Conservation (phyloP, 2,113 vertebrate species). For the Carassius gibelio region DNA sequence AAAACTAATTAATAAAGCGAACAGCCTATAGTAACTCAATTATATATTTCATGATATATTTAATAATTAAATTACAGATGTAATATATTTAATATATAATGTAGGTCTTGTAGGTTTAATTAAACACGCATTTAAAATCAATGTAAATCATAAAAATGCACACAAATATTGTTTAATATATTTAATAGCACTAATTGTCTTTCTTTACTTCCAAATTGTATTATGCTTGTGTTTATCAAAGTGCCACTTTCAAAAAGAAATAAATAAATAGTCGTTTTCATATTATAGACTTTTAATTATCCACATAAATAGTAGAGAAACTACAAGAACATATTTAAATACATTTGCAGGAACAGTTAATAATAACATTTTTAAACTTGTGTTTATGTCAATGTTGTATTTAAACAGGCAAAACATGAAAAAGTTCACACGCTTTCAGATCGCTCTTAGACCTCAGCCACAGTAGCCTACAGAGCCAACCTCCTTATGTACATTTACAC, state of each 20-base stretch:
- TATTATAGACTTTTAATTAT: slow-evolving; percentile 91
- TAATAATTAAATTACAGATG: too few relatives aligned
- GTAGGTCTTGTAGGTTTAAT: too few relatives aligned
- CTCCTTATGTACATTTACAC: slow-evolving; percentile 61
- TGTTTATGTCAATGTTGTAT: slow-evolving; percentile 77
- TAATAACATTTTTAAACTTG: slow-evolving; percentile 71
- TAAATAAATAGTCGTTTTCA: slow-evolving; percentile 3
- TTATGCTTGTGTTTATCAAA: neutral
- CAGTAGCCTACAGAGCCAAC: slow-evolving; percentile 34
- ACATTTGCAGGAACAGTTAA: slow-evolving; percentile 91
- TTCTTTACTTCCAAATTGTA: neutral
- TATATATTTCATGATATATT: too few relatives aligned
- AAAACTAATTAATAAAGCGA: too few relatives aligned
- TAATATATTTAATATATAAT: too few relatives aligned
- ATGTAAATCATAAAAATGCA: too few relatives aligned
- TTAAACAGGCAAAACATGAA: slow-evolving; percentile 84
- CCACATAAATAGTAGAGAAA: slow-evolving; percentile 99
- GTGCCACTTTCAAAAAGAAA: neutral
- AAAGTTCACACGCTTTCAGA: slow-evolving; percentile 82
- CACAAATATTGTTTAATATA: too few relatives aligned
- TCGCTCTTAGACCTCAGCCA: slow-evolving; percentile 65
- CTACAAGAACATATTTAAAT: slow-evolving; percentile 96
- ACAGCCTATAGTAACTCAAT: too few relatives aligned
- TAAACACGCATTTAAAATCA: too few relatives aligned
- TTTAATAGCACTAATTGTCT: too few relatives aligned